Evolutionary conservation across 1,140 invertebrate species (phyloP), one percentile per base, ranked within the genome.

Genomic region (Dreissena polymorpha): DNA sequence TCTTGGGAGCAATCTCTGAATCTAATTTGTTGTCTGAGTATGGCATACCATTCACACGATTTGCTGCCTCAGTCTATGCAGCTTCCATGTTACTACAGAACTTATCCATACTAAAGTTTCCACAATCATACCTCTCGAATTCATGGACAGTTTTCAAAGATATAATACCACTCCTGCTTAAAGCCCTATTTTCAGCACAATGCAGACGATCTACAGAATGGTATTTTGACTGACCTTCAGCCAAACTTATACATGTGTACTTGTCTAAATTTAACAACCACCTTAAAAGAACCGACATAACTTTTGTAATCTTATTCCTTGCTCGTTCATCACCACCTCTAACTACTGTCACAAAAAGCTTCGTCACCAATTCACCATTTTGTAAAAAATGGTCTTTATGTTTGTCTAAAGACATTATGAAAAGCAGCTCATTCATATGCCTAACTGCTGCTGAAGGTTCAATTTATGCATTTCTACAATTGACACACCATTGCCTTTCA

Each of bases 391-490:
- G 49, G 14, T 6, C 18, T 13, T 29, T 49, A 21, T 74, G 10
- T 2, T 55, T 53, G 50, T 39, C 49, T 29, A 68, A 5, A 64
- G 72, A 74, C 72, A 75, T 69, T 13, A 83, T 16, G 50, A 49
- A 84, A 29, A 84, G 73, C 1, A 53, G 63, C 69, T 75, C 65
- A 83, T 83, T 83, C 23, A 83, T 13, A 83, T 83, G 80, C 53
- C 80, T 67, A 55, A 69, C 74, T 8, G 57, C 63, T 49, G 21
- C 65, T 68, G 25, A 25, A 49, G 18, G 63, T 75, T 51, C 39
- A 77, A 84, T 76, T 74, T 76, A 25, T 13, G 21, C 16, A 57
- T 75, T 49, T 71, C 60, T 25, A 76, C 55, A 63, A 75, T 14
- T 12, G 2, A 57, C 12, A 82, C 27, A 63, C 14, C 82, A 53